Base-by-base conservation (phyloP, 2,888 invertebrate species). In the Agrilus biguttatus region DNA sequence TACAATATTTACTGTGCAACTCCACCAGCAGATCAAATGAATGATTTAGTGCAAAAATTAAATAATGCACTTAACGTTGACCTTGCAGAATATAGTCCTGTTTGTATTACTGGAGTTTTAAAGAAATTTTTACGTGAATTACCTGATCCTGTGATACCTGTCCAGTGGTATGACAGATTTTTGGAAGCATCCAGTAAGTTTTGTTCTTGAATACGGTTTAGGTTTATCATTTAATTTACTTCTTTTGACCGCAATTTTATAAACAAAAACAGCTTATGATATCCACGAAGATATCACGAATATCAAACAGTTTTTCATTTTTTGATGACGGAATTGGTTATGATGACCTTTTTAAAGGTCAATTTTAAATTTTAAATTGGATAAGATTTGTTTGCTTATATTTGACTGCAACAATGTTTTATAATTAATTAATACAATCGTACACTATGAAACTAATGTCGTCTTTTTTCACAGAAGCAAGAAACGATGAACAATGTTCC, bases 141-240 rank as follows among this genome's bases (percentile, higher is more conserved):
- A 49, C 82, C 82, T 1, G 82, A 84, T 61, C 81, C 84, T 5
- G 70, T 85, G 41, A 80, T 85, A 51, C 84, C 83, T 19, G 78
- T 81, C 33, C 75, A 76, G 57, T 77, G 76, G 71, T 85, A 85
- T 60, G 78, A 80, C 52, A 70, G 70, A 51, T 83, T 84, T 60
- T 69, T 84, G 45, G 76, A 74, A 51, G 73, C 74, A 46, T 51
- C 60, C 44, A 61, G 60, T 59, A 54, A 55, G 59, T 58, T 33
- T 34, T 36, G 14, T 44, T 33, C n/a, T 14, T 39, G 8, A 38
- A 43, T 37, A n/a, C 4, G 4, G 2, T 17, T 40, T 33, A 19
- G 4, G 2, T 17, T 40, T 33, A 19, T 17, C n/a, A n/a, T 4
- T 23, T 40, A 14, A 33, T 17, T 38, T 32, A 40, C 33, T 37